Evolutionary conservation across 2,113 vertebrate species (phyloP), one percentile per base, ranked within the genome.

Genomic region (Nothocercus julius): DNA sequence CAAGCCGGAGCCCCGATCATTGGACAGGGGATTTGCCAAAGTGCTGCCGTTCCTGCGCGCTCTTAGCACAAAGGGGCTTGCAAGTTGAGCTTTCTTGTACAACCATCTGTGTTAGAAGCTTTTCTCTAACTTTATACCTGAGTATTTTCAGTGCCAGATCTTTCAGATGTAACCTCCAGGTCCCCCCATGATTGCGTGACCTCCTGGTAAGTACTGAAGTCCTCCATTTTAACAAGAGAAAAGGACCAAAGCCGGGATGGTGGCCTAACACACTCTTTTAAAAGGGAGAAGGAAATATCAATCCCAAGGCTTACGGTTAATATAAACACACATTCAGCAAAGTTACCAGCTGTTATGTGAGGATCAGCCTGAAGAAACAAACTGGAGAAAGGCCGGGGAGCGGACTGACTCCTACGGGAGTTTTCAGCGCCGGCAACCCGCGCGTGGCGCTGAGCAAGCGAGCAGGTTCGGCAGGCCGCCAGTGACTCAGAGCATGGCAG

Each of bases 401-500:
- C 1, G 0, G 22, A 75, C 44, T 1, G 5, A 61, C 72, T 79
- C 72, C 73, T 83, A 49, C 63, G 75, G 78, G 44, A 73, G 34
- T 42, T 56, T 27, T n/a, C 8, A 7, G 58, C 4, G 1, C 63
- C 1, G 7, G 44, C 69, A 84, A 61, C 83, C 47, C 11, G 49
- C 21, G 5, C 44, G 38, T 49, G 66, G 45, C 66, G 38, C 62
- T 0, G 4, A 28, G 82, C 79, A 59, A 81, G 85, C 3, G 3
- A 92, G 88, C 91, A 92, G 91, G 82, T 86, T 36, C 69, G 59
- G 90, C 3, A 2, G 91, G 90, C 18, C 5, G 0, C 0, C 2
- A 47, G 74, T 83, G 93, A 96, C 88, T 82, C 95, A 79, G 25
- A 21, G 24, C 62, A 70, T 2, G 3, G 90, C 1, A 6, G 24